These are phyloP conservation scores for Melanerpes formicivorus DNA, from an alignment of 2,113 vertebrate species.

Conservation along the genomic window DNA sequence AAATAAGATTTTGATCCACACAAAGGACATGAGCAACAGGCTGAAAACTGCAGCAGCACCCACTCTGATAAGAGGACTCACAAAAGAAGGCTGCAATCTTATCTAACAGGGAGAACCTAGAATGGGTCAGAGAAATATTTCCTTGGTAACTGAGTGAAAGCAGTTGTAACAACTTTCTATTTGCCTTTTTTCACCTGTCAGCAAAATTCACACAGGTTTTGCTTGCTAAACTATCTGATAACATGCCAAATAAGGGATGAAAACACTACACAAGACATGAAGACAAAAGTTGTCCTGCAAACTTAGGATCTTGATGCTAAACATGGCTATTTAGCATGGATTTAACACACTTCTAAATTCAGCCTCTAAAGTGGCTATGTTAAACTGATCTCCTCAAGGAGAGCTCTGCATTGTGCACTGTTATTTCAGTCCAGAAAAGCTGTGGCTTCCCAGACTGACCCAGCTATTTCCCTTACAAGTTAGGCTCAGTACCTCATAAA, in stretches of 20 bases:
- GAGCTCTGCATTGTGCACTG: not conserved
- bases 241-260: not conserved
- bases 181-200: not conserved
- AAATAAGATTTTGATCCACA: fast-evolving
- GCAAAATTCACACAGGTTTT: not conserved
- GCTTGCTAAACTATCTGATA: not conserved
- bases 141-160: not conserved
- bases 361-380: not conserved
- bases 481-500: slow-evolving; percentile 87
- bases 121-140: not conserved
- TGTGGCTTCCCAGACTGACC: not conserved
- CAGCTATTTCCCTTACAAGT: not conserved
- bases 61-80: fast-evolving
- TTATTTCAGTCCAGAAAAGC: not conserved
- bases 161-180: not conserved
- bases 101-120: not conserved
- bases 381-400: not conserved
- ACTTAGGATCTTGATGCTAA: not conserved
- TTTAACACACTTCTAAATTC: not conserved
- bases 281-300: not conserved
- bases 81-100: not conserved
- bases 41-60: not conserved
- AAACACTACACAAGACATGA: not conserved
- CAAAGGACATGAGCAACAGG: not conserved
- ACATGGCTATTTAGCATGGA: not conserved